Percentiles rank a stretch among this genome's conserved stretches.
phyloP scores from a whole-genome alignment of 1,140 invertebrate species.

The Eumaeus atala region DNA sequence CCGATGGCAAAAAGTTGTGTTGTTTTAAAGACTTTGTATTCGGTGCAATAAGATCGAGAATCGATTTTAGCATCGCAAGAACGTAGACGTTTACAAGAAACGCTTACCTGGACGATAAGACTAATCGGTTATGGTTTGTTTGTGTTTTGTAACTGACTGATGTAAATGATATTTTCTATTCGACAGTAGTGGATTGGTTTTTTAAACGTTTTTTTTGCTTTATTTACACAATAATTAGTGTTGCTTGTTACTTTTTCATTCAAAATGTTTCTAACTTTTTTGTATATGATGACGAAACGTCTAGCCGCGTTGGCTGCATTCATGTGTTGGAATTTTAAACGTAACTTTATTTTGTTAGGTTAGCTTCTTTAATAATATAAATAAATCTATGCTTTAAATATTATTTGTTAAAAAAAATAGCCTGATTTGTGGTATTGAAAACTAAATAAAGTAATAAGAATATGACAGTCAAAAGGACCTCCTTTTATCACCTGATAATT shows the following conservation, averaged over 20 bases:
- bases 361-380: no score
- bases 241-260: not conserved
- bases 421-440: no score
- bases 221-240: conserved; percentile 1
- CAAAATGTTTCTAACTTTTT: not conserved
- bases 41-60: conserved; percentile 13
- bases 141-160: conserved; percentile 38
- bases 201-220: conserved; percentile 2
- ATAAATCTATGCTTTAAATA: no score
- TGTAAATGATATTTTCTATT: conserved; percentile 41
- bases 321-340: no score
- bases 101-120: conserved; percentile 59
- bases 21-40: not conserved
- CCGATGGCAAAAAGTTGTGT: conserved; percentile 21
- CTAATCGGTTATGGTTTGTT: conserved; percentile 66
- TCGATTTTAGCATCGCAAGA: conserved; percentile 26
- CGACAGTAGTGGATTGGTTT: conserved; percentile 13
- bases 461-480: no score
- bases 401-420: no score
- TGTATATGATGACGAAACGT: not conserved
- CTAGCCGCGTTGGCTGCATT: no score
- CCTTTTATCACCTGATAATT: no score
- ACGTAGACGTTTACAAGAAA: conserved; percentile 56
- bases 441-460: no score
- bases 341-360: no score